Conservation (phyloP, 2,113 vertebrate genomes). For the Athene noctua region DNA sequence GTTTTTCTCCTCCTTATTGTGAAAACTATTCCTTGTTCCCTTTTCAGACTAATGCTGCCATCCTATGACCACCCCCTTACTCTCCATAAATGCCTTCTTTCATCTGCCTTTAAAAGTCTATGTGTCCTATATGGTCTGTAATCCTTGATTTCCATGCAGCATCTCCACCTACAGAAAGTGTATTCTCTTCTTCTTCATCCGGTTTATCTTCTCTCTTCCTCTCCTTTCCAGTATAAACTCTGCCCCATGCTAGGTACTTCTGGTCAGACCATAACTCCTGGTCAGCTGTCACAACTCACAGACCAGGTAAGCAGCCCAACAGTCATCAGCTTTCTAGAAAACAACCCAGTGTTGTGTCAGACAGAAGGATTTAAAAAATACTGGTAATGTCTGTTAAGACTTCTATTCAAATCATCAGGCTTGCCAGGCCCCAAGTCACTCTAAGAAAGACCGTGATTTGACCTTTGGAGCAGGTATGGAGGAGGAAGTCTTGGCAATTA, state of each 20-base stretch:
- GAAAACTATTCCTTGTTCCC: neutral
- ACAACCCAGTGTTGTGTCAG: neutral
- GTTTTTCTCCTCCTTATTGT: neutral
- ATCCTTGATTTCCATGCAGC: neutral
- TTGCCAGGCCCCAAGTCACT: neutral
- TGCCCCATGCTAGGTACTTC: neutral
- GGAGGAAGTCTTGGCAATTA: neutral
- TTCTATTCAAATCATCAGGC: neutral
- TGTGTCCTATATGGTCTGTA: neutral
- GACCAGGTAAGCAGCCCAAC: neutral
- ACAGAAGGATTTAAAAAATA: neutral
- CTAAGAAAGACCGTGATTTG: neutral
- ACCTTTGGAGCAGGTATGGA: neutral
- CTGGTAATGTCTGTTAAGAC: neutral
- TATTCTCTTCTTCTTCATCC: neutral
- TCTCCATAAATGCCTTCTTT: neutral
- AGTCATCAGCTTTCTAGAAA: neutral
- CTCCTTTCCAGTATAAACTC: neutral
- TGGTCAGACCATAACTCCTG: neutral
- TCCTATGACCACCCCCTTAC: neutral
- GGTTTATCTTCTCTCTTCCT: neutral
- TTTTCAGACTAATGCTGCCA: neutral
- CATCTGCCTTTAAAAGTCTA: neutral
- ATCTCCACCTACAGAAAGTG: neutral
- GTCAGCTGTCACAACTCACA: neutral